Conservation (phyloP, 2,888 invertebrate genomes). For the Amiota communis region DNA sequence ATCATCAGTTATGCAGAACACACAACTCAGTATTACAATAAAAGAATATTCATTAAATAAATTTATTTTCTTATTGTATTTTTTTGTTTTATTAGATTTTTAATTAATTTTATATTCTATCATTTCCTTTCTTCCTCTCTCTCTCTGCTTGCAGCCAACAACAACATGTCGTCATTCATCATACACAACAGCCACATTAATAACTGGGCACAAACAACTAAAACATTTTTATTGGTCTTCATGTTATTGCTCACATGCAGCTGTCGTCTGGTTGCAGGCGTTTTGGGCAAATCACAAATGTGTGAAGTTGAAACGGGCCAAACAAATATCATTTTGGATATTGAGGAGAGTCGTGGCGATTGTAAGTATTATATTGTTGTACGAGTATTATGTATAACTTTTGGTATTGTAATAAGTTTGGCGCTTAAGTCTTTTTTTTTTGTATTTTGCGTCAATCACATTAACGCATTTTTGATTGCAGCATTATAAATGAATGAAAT, state of each 20-base stretch:
- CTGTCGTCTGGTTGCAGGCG: constrained; percentile 57
- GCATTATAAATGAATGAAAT: neutral
- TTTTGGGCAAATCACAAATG: constrained; percentile 72
- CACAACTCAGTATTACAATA: neutral
- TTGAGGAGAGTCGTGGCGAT: constrained; percentile 88
- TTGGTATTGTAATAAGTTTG: constrained; percentile 35
- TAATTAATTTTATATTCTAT: constrained; percentile 5
- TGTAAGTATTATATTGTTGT: constrained; percentile 81
- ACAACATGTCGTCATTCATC: constrained; percentile 10
- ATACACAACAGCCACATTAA: neutral
- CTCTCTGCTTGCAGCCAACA: constrained; percentile 12
- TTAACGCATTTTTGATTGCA: neutral
- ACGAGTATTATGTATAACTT: constrained; percentile 74
- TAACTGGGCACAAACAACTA: neutral
- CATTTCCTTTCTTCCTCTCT: constrained; percentile 1
- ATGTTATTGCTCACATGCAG: constrained; percentile 53
- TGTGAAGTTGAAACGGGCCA: constrained; percentile 92
- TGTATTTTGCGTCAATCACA: too few relatives aligned
- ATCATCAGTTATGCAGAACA: neutral
- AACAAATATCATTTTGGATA: constrained; percentile 91
- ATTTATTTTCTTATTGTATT: neutral
- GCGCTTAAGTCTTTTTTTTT: constrained; percentile 49
- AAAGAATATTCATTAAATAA: constrained; percentile 8
- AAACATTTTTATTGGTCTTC: neutral
- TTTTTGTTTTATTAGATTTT: neutral